phyloP scores from a whole-genome alignment of 1,140 invertebrate species.

The Odontomachus brunneus region DNA sequence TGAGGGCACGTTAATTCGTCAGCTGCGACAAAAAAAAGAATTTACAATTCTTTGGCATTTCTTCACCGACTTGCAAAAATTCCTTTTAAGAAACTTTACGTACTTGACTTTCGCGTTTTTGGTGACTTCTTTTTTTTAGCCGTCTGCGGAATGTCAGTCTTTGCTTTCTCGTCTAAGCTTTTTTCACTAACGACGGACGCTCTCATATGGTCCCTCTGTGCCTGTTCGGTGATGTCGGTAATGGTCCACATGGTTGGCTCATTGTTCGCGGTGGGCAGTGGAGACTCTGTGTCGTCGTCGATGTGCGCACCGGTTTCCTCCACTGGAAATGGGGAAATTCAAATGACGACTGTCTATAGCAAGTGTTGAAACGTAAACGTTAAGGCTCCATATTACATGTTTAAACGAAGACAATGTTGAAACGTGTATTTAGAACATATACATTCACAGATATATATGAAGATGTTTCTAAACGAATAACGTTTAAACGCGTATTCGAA shows the following conservation, averaged over 20 bases:
- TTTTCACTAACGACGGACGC: constrained; percentile 74
- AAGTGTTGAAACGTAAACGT: not conserved
- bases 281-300: constrained; percentile 81
- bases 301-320: constrained; percentile 84
- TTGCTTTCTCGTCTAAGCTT: constrained; percentile 79
- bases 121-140: constrained; percentile 81
- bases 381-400: no score
- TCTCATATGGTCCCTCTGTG: constrained; percentile 79
- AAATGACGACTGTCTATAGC: not conserved
- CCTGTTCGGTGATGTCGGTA: constrained; percentile 79
- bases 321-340: constrained; percentile 69
- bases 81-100: not conserved
- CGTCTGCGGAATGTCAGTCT: constrained; percentile 80
- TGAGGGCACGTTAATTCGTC: constrained; percentile 88
- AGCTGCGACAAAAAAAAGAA: constrained; percentile 59
- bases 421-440: no score
- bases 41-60: not conserved
- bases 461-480: no score
- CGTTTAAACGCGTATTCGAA: no score
- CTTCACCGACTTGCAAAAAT: not conserved
- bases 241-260: constrained; percentile 80
- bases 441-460: no score
- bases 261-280: constrained; percentile 75
- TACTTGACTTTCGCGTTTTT: constrained; percentile 77
- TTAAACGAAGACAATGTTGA: no score